phyloP scores from a whole-genome alignment of 2,888 invertebrate genomes.

The Watsonalla cultraria region DNA sequence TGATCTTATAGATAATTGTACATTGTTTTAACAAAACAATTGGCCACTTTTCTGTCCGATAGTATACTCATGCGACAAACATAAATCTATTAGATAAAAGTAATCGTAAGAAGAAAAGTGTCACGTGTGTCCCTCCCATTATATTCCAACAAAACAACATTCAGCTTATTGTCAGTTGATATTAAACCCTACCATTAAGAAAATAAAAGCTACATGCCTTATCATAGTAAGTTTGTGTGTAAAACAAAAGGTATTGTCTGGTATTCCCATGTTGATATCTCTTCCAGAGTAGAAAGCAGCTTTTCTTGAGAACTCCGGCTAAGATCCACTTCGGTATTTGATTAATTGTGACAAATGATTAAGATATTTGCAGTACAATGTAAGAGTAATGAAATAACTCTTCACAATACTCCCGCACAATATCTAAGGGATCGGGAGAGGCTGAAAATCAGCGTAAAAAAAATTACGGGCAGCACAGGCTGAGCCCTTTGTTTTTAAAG shows the following conservation, averaged over 20 bases:
- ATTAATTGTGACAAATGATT: not conserved
- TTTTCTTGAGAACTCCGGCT: slow-evolving; percentile 30
- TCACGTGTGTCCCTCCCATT: slow-evolving; percentile 17
- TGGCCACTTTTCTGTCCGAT: slow-evolving; percentile 8
- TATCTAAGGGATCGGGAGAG: too few species aligned
- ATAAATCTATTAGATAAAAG: slow-evolving; percentile 1
- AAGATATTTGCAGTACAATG: not conserved
- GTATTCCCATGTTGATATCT: slow-evolving; percentile 42
- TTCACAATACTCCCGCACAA: too few species aligned
- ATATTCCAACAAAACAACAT: slow-evolving; percentile 7
- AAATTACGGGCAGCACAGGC: too few species aligned
- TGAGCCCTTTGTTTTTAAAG: too few species aligned
- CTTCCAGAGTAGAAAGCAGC: slow-evolving; percentile 45
- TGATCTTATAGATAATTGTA: too few species aligned
- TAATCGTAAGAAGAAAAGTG: slow-evolving; percentile 10
- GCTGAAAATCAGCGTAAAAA: too few species aligned
- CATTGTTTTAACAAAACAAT: not conserved
- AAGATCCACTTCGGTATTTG: slow-evolving; percentile 15
- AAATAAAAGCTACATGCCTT: not conserved
- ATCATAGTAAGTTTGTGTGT: slow-evolving; percentile 9
- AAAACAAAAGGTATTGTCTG: slow-evolving; percentile 40
- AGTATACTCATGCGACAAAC: not conserved
- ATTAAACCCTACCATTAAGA: not conserved
- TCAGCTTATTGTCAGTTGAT: not conserved
- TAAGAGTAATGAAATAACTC: too few species aligned